Conservation (phyloP, 2,113 vertebrate genomes). For the Globicephala melas region DNA sequence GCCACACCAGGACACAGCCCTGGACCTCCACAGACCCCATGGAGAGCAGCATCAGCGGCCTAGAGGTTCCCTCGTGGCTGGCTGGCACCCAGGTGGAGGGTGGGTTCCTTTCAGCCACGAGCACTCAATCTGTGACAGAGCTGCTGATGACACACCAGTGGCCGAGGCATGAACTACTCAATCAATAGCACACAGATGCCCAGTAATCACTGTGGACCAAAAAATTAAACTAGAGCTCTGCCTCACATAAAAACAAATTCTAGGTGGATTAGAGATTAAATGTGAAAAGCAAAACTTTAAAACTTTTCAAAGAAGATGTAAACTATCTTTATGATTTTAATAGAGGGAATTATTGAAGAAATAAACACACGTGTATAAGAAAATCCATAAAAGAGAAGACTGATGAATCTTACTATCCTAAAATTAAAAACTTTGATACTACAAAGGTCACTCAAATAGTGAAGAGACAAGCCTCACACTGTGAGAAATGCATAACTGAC, state of each 20-base stretch:
- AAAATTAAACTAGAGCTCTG: background rate
- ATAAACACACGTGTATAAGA: background rate
- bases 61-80: background rate
- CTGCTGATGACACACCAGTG: background rate
- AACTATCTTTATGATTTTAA: background rate
- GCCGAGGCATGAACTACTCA: accelerated
- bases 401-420: background rate
- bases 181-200: background rate
- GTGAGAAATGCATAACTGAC: background rate
- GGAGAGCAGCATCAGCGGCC: background rate
- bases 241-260: background rate
- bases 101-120: accelerated
- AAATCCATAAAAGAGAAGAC: background rate
- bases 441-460: background rate
- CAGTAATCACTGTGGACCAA: background rate
- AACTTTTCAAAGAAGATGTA: background rate
- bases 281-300: background rate
- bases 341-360: background rate
- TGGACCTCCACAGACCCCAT: background rate
- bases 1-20: background rate
- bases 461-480: background rate
- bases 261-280: background rate
- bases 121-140: too few relatives aligned
- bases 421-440: background rate
- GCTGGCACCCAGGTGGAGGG: accelerated